phyloP scores from a whole-genome alignment of 2,888 invertebrate species.

The Tupiocoris notatus region DNA sequence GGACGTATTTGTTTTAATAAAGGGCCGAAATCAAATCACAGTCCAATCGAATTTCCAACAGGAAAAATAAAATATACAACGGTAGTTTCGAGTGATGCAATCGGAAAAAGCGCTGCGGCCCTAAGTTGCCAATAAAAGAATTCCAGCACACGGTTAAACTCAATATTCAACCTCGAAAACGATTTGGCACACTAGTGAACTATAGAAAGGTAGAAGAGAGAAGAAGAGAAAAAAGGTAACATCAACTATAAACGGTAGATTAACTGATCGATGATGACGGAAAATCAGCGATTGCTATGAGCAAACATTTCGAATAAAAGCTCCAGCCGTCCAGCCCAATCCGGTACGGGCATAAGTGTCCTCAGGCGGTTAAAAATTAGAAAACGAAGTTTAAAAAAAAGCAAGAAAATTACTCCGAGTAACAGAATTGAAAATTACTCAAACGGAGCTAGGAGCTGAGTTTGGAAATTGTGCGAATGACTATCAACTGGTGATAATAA shows the following conservation, averaged over 20 bases:
- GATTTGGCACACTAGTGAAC: slow-evolving; percentile 37
- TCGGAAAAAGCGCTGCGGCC: background rate
- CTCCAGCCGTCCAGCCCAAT: background rate
- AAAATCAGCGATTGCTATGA: background rate
- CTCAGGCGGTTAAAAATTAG: too few species aligned
- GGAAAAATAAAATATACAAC: background rate
- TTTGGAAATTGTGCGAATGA: too few species aligned
- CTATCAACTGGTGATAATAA: too few species aligned
- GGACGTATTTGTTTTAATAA: background rate
- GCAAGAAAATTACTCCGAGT: too few species aligned
- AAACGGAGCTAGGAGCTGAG: too few species aligned
- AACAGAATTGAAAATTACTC: too few species aligned
- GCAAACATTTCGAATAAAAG: background rate
- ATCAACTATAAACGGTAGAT: slow-evolving; percentile 1
- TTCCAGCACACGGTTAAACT: background rate
- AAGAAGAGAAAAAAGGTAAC: slow-evolving; percentile 25
- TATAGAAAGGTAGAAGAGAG: slow-evolving; percentile 10
- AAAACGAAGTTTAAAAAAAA: too few species aligned
- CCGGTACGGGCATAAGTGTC: too few species aligned
- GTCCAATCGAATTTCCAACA: background rate
- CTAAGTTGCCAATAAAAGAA: background rate
- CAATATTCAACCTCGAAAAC: slow-evolving; percentile 7
- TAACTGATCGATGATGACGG: background rate
- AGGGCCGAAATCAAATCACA: background rate
- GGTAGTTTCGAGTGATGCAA: background rate